A percentile compares a stretch with the other conserved stretches of the same genome.
These are phyloP conservation scores for Uloborus diversus DNA, from an alignment of 1,140 invertebrate genomes.

Conservation along the genomic window DNA sequence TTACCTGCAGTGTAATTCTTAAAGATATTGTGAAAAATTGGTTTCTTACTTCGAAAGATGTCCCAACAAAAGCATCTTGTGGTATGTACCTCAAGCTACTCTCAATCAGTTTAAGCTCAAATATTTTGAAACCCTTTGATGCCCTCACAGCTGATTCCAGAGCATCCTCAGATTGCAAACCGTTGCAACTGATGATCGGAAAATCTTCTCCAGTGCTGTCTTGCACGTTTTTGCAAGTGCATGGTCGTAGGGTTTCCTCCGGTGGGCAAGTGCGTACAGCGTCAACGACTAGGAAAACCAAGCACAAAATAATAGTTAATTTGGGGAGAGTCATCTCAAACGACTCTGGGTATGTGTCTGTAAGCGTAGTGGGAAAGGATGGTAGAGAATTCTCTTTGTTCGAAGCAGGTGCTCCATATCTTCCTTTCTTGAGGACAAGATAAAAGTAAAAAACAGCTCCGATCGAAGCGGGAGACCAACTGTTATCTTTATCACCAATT, in stretches of 20 bases:
- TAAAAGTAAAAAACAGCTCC: too few relatives aligned
- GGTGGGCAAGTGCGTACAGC: not conserved
- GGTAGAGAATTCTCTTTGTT: too few relatives aligned
- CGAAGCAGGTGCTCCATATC: too few relatives aligned
- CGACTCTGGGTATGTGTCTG: too few relatives aligned
- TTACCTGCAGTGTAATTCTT: too few relatives aligned
- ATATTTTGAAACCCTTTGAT: not conserved
- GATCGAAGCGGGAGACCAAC: too few relatives aligned
- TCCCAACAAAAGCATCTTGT: slow-evolving; percentile 21
- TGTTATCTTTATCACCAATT: too few relatives aligned
- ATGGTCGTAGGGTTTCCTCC: not conserved
- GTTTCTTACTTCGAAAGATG: slow-evolving; percentile 19
- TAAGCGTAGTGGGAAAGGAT: too few relatives aligned
- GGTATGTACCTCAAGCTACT: slow-evolving; percentile 12
- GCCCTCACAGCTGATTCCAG: not conserved
- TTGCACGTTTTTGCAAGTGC: not conserved
- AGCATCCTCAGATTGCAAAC: slow-evolving; percentile 13
- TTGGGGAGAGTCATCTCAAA: too few relatives aligned
- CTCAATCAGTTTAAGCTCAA: slow-evolving; percentile 29
- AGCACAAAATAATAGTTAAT: too few relatives aligned
- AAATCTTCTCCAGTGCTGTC: slow-evolving; percentile 17
- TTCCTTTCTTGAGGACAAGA: too few relatives aligned
- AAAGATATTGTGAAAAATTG: too few relatives aligned
- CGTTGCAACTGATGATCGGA: not conserved
- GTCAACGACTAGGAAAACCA: not conserved